Percentiles rank a stretch among this genome's conserved stretches.
Conservation (phyloP, 1,140 invertebrate genomes). For the Gryon sp. region DNA sequence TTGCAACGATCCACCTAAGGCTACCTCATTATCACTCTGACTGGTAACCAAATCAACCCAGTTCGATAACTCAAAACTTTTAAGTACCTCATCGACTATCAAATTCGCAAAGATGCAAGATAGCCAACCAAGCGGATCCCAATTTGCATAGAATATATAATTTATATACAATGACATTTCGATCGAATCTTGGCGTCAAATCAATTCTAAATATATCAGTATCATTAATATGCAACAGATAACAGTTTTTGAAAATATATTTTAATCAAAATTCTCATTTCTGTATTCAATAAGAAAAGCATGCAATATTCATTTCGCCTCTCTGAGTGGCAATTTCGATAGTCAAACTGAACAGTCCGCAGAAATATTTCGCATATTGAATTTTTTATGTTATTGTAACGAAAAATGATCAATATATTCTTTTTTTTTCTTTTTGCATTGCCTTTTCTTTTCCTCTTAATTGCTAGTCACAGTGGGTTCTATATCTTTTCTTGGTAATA, state of each 20-base stretch:
- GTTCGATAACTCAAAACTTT: constrained; percentile 15
- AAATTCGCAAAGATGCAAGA: constrained; percentile 34
- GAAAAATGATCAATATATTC: neutral
- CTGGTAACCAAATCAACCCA: neutral
- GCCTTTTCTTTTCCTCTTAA: too few relatives aligned
- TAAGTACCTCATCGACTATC: constrained; percentile 16
- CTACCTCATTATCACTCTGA: constrained; percentile 1
- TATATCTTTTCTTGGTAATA: neutral
- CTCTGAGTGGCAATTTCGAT: constrained; percentile 1
- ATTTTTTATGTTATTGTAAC: constrained; percentile 19
- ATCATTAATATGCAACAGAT: constrained; percentile 28
- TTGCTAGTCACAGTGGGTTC: too few relatives aligned
- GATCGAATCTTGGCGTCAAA: constrained; percentile 17
- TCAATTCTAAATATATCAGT: constrained; percentile 19
- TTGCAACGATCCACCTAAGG: neutral
- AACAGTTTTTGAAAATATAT: constrained; percentile 29
- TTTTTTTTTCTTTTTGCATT: too few relatives aligned
- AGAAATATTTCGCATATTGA: constrained; percentile 27
- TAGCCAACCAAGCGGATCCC: constrained; percentile 1
- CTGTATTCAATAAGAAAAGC: constrained; percentile 18
- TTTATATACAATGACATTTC: constrained; percentile 35
- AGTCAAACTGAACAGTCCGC: neutral
- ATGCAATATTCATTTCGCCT: constrained; percentile 34
- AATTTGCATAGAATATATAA: constrained; percentile 32
- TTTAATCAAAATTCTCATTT: constrained; percentile 32